Percentiles rank a stretch among this genome's conserved stretches.
phyloP scores from a whole-genome alignment of 1,140 invertebrate species.

The Drosophila quadrilineata region DNA sequence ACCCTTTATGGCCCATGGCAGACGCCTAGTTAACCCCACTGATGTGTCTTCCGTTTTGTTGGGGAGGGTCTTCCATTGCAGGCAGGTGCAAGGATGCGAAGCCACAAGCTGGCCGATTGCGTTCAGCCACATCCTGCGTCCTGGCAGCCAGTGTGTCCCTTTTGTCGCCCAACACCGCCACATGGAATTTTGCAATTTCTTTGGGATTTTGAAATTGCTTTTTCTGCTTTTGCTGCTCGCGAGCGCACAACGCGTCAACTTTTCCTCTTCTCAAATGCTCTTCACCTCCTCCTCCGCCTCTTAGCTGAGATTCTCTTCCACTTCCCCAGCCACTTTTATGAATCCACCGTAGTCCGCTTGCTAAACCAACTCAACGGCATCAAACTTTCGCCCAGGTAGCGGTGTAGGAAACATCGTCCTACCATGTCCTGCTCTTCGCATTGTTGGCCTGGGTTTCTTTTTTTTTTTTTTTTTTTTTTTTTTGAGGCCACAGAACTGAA shows the following conservation, averaged over 20 bases:
- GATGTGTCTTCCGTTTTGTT: no score
- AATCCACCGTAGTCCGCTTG: no score
- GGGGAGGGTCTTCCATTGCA: background rate
- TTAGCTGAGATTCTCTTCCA: background rate
- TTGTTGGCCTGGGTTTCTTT: constrained; percentile 71
- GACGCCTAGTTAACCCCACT: constrained; percentile 67
- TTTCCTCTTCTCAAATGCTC: constrained; percentile 5
- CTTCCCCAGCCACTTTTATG: constrained; percentile 15
- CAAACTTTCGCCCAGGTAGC: constrained; percentile 46
- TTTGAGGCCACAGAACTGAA: constrained; percentile 56
- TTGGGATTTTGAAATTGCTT: constrained; percentile 79
- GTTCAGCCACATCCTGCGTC: constrained; percentile 34
- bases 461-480: no score
- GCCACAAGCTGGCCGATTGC: constrained; percentile 33
- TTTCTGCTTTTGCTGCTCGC: constrained; percentile 67
- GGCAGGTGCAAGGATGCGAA: constrained; percentile 36
- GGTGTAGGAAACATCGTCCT: no score
- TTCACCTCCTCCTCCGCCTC: background rate
- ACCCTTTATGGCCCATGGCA: constrained; percentile 50
- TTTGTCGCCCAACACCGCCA: constrained; percentile 39
- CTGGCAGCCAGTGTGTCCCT: constrained; percentile 8
- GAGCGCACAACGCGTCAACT: constrained; percentile 43
- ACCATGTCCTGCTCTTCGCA: constrained; percentile 28
- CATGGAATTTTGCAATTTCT: constrained; percentile 80
- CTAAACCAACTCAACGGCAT: constrained; percentile 1